These are phyloP conservation scores for Eulemur macaco DNA, from an alignment of 2,113 vertebrate genomes.

Conservation along the genomic window DNA sequence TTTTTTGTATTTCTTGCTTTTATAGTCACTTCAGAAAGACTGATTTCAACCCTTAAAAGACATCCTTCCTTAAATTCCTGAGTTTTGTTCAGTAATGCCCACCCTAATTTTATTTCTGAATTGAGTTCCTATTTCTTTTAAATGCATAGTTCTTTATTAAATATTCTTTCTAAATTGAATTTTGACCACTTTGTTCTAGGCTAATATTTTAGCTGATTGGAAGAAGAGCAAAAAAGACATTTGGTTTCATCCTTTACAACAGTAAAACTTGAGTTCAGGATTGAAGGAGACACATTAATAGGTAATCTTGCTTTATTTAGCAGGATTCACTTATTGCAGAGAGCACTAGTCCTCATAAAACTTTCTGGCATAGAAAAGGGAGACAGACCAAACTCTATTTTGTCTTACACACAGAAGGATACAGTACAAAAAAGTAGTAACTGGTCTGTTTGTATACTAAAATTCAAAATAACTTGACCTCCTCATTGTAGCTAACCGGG, in stretches of 20 bases:
- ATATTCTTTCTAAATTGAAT: slow-evolving; percentile 9
- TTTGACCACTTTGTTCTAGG: not conserved
- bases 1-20: not conserved
- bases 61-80: not conserved
- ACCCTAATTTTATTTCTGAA: not conserved
- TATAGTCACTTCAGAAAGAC: not conserved
- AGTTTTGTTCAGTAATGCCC: not conserved
- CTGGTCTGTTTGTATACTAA: not conserved
- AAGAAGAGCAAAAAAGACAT: not conserved
- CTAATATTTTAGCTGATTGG: not conserved
- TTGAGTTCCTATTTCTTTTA: not conserved
- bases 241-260: not conserved
- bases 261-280: not conserved
- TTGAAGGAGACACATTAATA: not conserved
- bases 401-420: not conserved
- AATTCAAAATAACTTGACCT: not conserved
- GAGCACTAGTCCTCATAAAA: not conserved
- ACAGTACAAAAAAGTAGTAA: not conserved
- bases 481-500: not conserved
- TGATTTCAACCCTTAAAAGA: slow-evolving; percentile 52
- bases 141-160: not conserved
- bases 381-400: not conserved
- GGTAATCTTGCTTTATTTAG: not conserved
- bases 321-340: not conserved
- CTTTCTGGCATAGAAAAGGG: not conserved